Base-by-base conservation (phyloP, 2,797 vertebrate genomes). In the Toxotes lorentzi region DNA sequence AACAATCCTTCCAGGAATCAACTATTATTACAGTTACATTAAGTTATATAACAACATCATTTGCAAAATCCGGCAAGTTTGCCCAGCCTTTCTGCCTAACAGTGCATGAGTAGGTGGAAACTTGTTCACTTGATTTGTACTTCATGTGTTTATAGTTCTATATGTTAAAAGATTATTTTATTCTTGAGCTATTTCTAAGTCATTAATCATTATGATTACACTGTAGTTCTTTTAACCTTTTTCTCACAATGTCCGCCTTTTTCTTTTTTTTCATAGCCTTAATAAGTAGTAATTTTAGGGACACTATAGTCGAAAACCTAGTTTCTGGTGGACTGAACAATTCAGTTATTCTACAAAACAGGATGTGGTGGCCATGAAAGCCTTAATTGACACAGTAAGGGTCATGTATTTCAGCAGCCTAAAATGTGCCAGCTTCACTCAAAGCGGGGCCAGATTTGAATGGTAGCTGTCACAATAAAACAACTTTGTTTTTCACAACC, bases 401-500 rank as follows among this genome's bases (percentile, higher is more conserved):
- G 56, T 38, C 40, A 13, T 45, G 3, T 47, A 10, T 38, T 56
- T 38, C 9, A 38, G 30, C 41, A 27, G 21, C 45, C 11, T 17
- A 53, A 51, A 53, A 38, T 23, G 27, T 51, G 14, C n/a, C 64
- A 69, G 45, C 30, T 65, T 57, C 11, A 23, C 17, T 69, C 53
- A 66, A 23, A 69, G 24, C 35, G 30, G 43, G 51, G 23, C 41
- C 59, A 35, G 41, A 54, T 63, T 43, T 76, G 43, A 81, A 62
- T 30, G 1, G 30, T 38, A 23, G 53, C 16, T 63, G 38, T 19
- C 34, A 61, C 16, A 57, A 45, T 32, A 32, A 30, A 66, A 17
- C 9, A 43, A 32, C 45, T 40, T 56, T 72, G 21, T 56, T 58
- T 76, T 54, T 10, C n/a, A 23, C 57, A 68, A 16, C 58, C 75